Conservation (phyloP, 2,797 vertebrate species). For the Hirundo rustica region DNA sequence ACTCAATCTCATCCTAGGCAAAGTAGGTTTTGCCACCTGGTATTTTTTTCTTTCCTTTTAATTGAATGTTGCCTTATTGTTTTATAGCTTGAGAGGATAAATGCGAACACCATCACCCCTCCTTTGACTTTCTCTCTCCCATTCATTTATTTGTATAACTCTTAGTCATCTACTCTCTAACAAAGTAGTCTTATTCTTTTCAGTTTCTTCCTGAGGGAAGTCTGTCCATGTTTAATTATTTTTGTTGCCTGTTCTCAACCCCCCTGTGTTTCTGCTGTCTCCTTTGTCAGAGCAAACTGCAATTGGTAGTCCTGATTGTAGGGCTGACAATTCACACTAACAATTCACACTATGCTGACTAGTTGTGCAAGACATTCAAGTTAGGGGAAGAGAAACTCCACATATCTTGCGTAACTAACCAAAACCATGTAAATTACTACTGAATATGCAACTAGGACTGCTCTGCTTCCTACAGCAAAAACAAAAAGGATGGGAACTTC, state of each 20-base stretch:
- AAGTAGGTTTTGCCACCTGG: constrained; percentile 10
- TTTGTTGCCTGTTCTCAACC: constrained; percentile 41
- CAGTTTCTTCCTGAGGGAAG: constrained; percentile 59
- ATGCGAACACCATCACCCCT: not conserved
- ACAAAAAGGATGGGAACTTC: not conserved
- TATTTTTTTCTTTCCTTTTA: constrained; percentile 22
- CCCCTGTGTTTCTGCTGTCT: constrained; percentile 46
- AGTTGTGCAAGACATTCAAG: constrained; percentile 69
- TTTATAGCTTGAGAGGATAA: constrained; percentile 40
- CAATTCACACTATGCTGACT: constrained; percentile 62
- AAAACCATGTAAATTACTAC: constrained; percentile 69
- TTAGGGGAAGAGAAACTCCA: constrained; percentile 64
- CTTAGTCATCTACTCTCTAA: constrained; percentile 60
- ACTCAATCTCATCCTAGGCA: not conserved
- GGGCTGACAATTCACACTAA: constrained; percentile 50
- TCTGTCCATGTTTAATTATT: constrained; percentile 40
- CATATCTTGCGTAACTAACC: constrained; percentile 62
- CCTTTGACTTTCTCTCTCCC: constrained; percentile 19
- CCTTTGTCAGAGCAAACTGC: constrained; percentile 47
- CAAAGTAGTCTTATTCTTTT: constrained; percentile 59
- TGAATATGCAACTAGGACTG: constrained; percentile 64
- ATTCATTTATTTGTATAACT: constrained; percentile 61
- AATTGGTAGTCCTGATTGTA: constrained; percentile 56
- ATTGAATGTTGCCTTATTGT: constrained; percentile 36
- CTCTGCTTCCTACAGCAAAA: constrained; percentile 30